These are phyloP conservation scores for Alectoris magna DNA, from an alignment of 2,797 vertebrate genomes.

Conservation along the genomic window DNA sequence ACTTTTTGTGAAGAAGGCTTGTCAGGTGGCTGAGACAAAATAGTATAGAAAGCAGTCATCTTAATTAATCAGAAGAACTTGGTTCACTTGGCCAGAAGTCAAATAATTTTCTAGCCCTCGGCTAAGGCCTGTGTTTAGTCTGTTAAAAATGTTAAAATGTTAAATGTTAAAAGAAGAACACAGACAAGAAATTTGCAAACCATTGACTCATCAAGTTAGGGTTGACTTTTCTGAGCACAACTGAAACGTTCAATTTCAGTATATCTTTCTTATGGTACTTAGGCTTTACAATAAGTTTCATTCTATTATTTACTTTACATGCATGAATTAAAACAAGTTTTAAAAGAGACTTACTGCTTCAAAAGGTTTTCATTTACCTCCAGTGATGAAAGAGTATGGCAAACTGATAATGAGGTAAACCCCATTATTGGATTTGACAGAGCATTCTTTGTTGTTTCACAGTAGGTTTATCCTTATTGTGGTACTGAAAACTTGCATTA, in stretches of 20 bases:
- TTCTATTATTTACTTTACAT: not conserved
- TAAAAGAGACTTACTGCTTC: not conserved
- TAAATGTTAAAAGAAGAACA: not conserved
- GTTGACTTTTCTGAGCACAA: not conserved
- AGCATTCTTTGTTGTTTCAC: not conserved
- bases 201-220: not conserved
- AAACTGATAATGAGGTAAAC: not conserved
- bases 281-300: not conserved
- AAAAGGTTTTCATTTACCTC: not conserved
- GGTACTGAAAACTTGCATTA: not conserved
- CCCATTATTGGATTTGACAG: not conserved
- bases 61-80: not conserved
- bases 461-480: not conserved
- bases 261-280: not conserved
- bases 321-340: not conserved
- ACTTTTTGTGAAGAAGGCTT: not conserved
- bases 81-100: not conserved
- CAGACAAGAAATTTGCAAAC: not conserved
- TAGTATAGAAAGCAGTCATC: not conserved
- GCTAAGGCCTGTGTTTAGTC: not conserved
- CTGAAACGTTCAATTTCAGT: not conserved
- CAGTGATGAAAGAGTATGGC: not conserved
- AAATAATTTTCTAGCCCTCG: not conserved
- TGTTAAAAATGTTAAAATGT: not conserved
- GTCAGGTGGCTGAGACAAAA: not conserved